Percentiles rank a stretch among this genome's conserved stretches.
Conservation (phyloP, 1,140 invertebrate species). For the Nixonia krombeini region DNA sequence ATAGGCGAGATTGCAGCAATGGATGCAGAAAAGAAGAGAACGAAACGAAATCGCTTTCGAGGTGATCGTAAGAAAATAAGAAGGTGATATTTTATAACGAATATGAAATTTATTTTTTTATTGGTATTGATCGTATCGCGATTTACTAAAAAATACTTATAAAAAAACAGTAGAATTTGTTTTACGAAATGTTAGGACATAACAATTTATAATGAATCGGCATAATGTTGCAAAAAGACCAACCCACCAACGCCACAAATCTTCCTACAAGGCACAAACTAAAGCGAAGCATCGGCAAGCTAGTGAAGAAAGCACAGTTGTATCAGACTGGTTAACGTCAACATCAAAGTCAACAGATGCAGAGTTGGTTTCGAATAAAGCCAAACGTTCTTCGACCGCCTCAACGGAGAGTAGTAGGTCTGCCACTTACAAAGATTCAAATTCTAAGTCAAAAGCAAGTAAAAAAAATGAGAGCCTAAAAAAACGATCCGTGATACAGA, state of each 20-base stretch:
- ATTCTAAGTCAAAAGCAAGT: slow-evolving; percentile 5
- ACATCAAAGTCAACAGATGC: slow-evolving; percentile 1
- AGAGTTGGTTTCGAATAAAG: neutral
- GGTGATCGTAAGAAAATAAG: neutral
- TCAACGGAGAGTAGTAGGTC: neutral
- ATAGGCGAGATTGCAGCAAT: neutral
- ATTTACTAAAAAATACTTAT: neutral
- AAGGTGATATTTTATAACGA: slow-evolving; percentile 4
- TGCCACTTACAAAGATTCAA: neutral
- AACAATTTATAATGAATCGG: too few relatives aligned
- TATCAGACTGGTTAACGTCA: slow-evolving; percentile 17
- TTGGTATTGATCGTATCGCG: too few relatives aligned
- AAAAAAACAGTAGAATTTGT: neutral
- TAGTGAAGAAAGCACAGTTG: slow-evolving; percentile 15
- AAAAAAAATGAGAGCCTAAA: neutral
- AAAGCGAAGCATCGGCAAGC: slow-evolving; percentile 2
- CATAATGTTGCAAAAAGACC: neutral
- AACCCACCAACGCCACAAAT: neutral
- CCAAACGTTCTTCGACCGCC: slow-evolving; percentile 1
- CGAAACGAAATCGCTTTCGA: neutral
- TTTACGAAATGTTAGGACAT: neutral
- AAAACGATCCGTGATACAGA: neutral
- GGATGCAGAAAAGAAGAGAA: neutral
- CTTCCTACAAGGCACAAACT: neutral
- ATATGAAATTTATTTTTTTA: neutral